Evolutionary conservation across 2,113 vertebrate species (phyloP).

Genomic region (Oryctolagus cuniculus): DNA sequence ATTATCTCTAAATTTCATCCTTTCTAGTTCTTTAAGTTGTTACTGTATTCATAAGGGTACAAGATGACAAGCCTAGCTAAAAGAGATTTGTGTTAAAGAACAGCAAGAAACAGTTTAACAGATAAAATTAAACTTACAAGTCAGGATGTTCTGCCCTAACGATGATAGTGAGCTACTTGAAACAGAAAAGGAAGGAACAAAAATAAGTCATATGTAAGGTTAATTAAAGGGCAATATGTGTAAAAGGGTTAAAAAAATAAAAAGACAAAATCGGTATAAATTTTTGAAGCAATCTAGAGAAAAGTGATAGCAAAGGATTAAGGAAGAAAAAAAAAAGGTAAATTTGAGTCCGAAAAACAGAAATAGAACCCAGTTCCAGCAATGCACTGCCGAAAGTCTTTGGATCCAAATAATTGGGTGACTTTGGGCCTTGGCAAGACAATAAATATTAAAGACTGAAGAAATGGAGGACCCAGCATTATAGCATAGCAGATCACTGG

Average conservation of each 20-base stretch:
- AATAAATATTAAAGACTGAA: slow-evolving; percentile 27
- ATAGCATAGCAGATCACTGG: no score
- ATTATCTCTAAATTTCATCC: slow-evolving; percentile 13
- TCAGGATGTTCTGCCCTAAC: slow-evolving; percentile 47
- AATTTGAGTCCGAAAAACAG: neutral
- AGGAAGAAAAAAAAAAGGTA: neutral
- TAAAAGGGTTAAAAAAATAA: slow-evolving; percentile 29
- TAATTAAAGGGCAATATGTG: neutral
- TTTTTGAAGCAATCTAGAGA: slow-evolving; percentile 26
- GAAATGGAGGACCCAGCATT: neutral
- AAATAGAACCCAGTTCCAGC: slow-evolving; percentile 42
- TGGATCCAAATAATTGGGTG: neutral
- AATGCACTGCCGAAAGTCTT: neutral
- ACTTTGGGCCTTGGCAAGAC: neutral
- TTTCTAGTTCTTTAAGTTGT: slow-evolving; percentile 6
- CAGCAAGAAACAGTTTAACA: slow-evolving; percentile 37
- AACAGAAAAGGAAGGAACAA: slow-evolving; percentile 55
- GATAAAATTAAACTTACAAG: slow-evolving; percentile 57
- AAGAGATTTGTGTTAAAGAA: slow-evolving; percentile 44
- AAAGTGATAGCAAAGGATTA: neutral
- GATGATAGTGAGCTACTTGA: slow-evolving; percentile 31
- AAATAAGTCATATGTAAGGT: slow-evolving; percentile 4
- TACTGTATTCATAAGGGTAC: slow-evolving; percentile 10
- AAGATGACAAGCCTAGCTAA: slow-evolving; percentile 27
- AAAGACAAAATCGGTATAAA: neutral